These are phyloP conservation scores for Pseudomyrmex cubaensis DNA, from an alignment of 1,140 invertebrate genomes.

Conservation along the genomic window DNA sequence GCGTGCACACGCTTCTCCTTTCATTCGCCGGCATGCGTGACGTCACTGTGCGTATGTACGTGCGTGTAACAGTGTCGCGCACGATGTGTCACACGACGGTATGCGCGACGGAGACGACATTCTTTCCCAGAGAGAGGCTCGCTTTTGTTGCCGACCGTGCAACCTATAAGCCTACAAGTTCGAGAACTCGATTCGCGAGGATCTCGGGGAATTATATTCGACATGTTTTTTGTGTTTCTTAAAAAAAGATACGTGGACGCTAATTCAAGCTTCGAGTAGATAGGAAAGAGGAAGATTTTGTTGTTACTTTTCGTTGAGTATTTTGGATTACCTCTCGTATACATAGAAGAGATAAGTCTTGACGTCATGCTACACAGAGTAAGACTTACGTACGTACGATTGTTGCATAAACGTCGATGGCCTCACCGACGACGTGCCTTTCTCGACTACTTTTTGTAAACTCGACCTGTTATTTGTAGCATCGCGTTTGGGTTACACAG, in stretches of 20 bases:
- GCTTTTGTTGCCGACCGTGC: not conserved
- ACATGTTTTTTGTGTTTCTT: not conserved
- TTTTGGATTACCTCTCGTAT: not conserved
- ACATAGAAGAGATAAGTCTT: not conserved
- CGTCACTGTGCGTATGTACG: constrained; percentile 26
- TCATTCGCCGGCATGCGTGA: constrained; percentile 35
- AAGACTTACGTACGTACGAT: not conserved
- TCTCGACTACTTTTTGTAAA: constrained; percentile 4
- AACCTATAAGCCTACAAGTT: not conserved
- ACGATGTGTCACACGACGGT: not conserved
- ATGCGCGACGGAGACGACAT: not conserved
- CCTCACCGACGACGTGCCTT: not conserved
- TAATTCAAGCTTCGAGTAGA: not conserved
- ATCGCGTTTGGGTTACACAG: constrained; percentile 3
- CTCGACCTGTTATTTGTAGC: constrained; percentile 24
- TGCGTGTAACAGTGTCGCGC: constrained; percentile 11
- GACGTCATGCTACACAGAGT: not conserved
- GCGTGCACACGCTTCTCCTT: constrained; percentile 57
- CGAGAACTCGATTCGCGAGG: not conserved
- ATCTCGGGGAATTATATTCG: too few species aligned
- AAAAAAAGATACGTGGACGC: not conserved
- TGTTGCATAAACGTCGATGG: not conserved
- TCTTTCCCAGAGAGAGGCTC: not conserved
- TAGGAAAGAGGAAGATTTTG: too few species aligned
- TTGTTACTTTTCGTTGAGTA: too few species aligned